Base-by-base conservation (phyloP, 2,888 invertebrate species). In the Cantharis rustica region DNA sequence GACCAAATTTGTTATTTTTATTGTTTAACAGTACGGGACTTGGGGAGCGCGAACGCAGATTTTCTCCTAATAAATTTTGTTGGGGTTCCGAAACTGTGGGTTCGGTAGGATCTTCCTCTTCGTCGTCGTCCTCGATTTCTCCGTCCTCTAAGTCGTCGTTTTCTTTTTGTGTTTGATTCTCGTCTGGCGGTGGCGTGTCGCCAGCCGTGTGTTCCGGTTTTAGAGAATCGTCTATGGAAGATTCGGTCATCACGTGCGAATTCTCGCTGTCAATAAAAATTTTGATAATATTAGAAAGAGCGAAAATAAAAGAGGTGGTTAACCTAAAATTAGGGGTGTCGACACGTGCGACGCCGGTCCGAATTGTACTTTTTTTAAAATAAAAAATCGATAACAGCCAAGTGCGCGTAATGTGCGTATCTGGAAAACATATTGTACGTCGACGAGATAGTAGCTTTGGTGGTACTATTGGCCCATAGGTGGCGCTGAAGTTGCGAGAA, bases 101-200 rank as follows among this genome's bases (percentile, higher is more conserved):
- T n/a, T 47, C 47, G 4, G 47, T n/a, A 7, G 47, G 7, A 13
- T 20, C 85, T 16, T 89, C 89, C 68, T 90, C 91, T 80, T 91
- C 92, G 70, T 91, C 92, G 81, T 92, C 92, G 68, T 92, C 92
- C 80, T 95, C 95, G 82, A 96, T 95, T 88, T 96, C 96, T 69
- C 96, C 96, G 86, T 96, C 96, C 89, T 96, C 96, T 81, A 96
- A 90, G 86, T 96, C 95, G 85, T 93, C 91, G 26, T 27, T 27
- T 66, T 89, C 80, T 13, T 72, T 75, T 16, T 27, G 10, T 1
- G 69, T 75, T 31, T n/a, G 13, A 15, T 5, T 20, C 10, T 75
- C 75, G 23, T 69, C 31, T 9, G 61, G 27, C 16, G 10, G 68
- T 17, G 61, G 75, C 20, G 64, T 64, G 5, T 17, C 64, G 64